Base-by-base conservation (phyloP, 2,797 vertebrate genomes). In the Arnoldichthys spilopterus region DNA sequence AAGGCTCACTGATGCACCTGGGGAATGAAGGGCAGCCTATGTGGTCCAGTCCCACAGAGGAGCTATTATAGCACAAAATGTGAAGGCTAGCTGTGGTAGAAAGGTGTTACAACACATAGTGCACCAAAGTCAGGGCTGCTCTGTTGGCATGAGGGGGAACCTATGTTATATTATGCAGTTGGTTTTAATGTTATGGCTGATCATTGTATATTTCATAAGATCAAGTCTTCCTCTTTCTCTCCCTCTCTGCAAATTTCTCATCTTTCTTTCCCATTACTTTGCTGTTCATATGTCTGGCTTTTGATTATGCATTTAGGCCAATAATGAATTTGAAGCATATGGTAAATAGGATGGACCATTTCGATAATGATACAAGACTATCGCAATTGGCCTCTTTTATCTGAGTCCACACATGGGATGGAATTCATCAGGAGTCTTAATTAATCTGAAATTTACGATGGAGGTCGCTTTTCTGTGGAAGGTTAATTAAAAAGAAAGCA, bases 401-500 rank as follows among this genome's bases (percentile, higher is more conserved):
- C 51, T 1, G 28, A 16, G 28, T 40, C 56, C 26, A 8, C 51
- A 34, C 30, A 37, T 3, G 12, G 18, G 69, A 34, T 30, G 2
- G 20, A 43, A 59, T 61, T 58, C 26, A 58, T 67, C 77, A 73
- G 59, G 47, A 37, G 40, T 28, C 47, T 63, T 80, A 80, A 80
- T 76, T 70, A 75, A 64, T 70, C 78, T 34, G n/a, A 30, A 80
- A 71, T 80, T 63, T 54, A 22, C 59, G 30, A 71, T 20, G 12
- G 56, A 80, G 72, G 73, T 64, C 47, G 54, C 32, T 64, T 49
- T 64, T 49, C 24, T 47, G 69, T 56, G 26, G 54, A 45, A 71
- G 79, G 34, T 80, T 76, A 80, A 76, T 80, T 76, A 71, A 72
- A 71, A 76, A 64, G 40, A 58, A 72, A 68, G 24, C 34, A 72